Conservation (phyloP, 2,888 invertebrate species). For the Liopterus haemorrhoidalis region DNA sequence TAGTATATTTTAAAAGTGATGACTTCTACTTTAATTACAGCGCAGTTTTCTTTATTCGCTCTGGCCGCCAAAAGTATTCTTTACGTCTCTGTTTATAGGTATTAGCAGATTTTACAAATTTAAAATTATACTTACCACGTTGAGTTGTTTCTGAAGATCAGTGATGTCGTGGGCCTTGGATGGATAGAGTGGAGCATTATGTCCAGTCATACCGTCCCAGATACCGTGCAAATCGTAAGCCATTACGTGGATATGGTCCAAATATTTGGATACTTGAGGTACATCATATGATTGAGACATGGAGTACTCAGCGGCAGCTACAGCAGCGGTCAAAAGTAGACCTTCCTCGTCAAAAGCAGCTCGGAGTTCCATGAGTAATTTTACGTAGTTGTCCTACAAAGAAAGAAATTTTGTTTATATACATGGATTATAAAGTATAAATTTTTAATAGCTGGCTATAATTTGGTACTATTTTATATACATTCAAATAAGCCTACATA, state of each 20-base stretch:
- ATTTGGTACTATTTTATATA: too few relatives aligned
- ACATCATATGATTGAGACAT: slow-evolving; percentile 57
- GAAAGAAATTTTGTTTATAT: not conserved
- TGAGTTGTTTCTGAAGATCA: slow-evolving; percentile 37
- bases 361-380: slow-evolving; percentile 52
- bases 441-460: too few relatives aligned
- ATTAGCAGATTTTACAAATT: too few relatives aligned
- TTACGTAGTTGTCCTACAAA: slow-evolving; percentile 40
- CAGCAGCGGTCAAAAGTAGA: slow-evolving; percentile 54
- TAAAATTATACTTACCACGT: slow-evolving; percentile 49
- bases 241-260: slow-evolving; percentile 67
- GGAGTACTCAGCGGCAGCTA: slow-evolving; percentile 49
- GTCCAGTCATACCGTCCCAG: slow-evolving; percentile 59
- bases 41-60: too few relatives aligned
- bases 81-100: too few relatives aligned
- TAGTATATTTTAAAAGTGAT: too few relatives aligned
- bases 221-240: slow-evolving; percentile 67
- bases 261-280: slow-evolving; percentile 50
- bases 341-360: slow-evolving; percentile 51
- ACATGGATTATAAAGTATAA: too few relatives aligned
- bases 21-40: too few relatives aligned
- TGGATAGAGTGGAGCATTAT: slow-evolving; percentile 60
- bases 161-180: slow-evolving; percentile 39
- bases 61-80: too few relatives aligned
- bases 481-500: too few relatives aligned